These are phyloP conservation scores for Oxycera nigricornis DNA, from an alignment of 2,888 invertebrate genomes.

Conservation along the genomic window DNA sequence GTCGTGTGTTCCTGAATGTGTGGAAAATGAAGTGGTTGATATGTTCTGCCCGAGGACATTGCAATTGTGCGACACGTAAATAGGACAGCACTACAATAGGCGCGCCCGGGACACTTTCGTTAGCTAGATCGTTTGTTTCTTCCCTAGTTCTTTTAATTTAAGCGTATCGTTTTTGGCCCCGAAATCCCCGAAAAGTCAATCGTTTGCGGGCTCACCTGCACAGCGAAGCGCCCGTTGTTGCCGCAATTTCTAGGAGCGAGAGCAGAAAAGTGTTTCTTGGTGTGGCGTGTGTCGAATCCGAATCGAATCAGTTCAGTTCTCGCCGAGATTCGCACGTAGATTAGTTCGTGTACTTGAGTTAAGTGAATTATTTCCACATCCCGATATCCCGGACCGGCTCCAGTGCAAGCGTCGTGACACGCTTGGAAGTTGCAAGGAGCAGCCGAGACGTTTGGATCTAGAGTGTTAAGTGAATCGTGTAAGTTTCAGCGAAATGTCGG, in stretches of 20 bases:
- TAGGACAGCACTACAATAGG: not conserved
- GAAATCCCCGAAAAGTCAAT: not conserved
- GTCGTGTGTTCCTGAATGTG: conserved; percentile 15
- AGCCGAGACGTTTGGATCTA: not conserved
- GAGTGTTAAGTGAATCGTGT: not conserved
- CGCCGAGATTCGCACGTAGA: not conserved
- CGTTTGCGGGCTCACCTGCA: not conserved
- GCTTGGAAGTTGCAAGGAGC: not conserved
- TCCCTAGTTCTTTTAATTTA: not conserved
- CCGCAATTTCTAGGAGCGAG: not conserved
- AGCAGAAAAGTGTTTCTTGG: not conserved
- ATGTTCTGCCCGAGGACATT: conserved; percentile 15
- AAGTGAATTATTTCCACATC: not conserved
- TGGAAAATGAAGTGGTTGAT: conserved; percentile 12
- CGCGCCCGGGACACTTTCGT: conserved; percentile 26
- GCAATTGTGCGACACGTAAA: not conserved
- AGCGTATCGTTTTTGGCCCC: conserved; percentile 1
- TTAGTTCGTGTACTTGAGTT: not conserved
- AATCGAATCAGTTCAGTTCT: not conserved
- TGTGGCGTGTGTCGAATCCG: not conserved
- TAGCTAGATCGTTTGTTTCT: conserved; percentile 9
- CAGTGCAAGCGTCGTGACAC: not conserved
- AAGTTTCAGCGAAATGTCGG: not conserved
- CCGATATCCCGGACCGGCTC: not conserved
- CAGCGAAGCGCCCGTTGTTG: not conserved